Percentiles rank a stretch among this genome's conserved stretches.
Evolutionary conservation across 1,140 invertebrate species (phyloP).

Genomic region (Cydia amplana): DNA sequence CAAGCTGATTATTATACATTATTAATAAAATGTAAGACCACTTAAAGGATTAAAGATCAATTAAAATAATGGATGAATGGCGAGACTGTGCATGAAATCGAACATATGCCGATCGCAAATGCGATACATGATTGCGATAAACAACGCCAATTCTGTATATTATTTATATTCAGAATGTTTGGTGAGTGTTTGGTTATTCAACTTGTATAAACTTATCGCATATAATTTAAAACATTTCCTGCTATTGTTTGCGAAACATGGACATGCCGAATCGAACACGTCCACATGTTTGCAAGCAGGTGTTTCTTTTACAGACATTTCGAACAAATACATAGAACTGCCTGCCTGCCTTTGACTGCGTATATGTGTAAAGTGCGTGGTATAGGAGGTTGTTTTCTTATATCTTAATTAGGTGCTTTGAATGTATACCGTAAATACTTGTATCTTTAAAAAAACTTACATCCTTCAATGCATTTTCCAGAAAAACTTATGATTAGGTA

Average conservation of each 20-base stretch:
- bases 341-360: neutral
- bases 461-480: too few relatives aligned
- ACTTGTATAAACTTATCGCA: neutral
- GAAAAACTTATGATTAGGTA: too few relatives aligned
- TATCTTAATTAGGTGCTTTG: too few relatives aligned
- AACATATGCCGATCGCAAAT: neutral
- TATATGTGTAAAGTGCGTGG: too few relatives aligned
- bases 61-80: neutral
- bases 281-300: neutral
- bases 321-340: neutral
- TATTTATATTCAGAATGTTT: conserved; percentile 3
- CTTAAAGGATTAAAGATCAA: neutral
- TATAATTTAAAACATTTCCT: conserved; percentile 8
- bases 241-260: conserved; percentile 13
- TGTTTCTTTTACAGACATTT: conserved; percentile 5
- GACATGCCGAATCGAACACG: neutral
- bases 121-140: conserved; percentile 3
- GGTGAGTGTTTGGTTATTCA: conserved; percentile 6
- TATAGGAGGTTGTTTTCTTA: too few relatives aligned
- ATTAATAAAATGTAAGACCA: too few relatives aligned
- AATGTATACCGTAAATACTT: too few relatives aligned
- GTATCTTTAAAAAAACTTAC: too few relatives aligned
- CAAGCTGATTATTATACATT: too few relatives aligned
- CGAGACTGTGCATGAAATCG: neutral
- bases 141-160: neutral